Evolutionary conservation across 2,797 vertebrate genomes (phyloP).

Genomic region (Sebastes baramenuke): DNA sequence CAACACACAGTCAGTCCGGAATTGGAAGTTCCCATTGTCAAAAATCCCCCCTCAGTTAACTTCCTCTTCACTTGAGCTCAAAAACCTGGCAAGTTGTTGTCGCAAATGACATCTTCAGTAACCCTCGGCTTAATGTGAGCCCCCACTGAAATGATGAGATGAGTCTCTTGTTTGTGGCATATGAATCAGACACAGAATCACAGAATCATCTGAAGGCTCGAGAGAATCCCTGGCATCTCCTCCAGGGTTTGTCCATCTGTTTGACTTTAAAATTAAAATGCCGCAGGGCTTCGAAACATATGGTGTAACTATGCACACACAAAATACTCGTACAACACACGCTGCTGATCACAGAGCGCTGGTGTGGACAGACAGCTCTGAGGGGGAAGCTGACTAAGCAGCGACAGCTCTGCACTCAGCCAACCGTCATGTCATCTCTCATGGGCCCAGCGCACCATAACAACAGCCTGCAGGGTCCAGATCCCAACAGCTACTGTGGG

Average conservation of each 20-base stretch:
- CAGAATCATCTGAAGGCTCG: conserved; percentile 22
- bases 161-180: conserved; percentile 23
- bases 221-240: conserved; percentile 41
- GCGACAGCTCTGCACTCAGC: conserved; percentile 56
- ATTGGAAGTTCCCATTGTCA: neutral
- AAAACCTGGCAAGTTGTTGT: neutral
- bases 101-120: neutral
- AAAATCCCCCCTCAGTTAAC: conserved; percentile 11
- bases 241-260: conserved; percentile 62
- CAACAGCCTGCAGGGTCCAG: conserved; percentile 34
- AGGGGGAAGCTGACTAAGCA: conserved; percentile 72
- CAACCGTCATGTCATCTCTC: conserved; percentile 61
- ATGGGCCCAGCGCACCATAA: conserved; percentile 12
- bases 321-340: neutral
- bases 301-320: conserved; percentile 15
- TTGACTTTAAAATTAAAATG: conserved; percentile 54
- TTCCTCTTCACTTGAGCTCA: conserved; percentile 14
- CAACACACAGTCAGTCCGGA: neutral
- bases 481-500: conserved; percentile 10
- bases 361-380: conserved; percentile 59
- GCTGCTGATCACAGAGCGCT: conserved; percentile 42
- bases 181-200: conserved; percentile 41
- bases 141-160: neutral
- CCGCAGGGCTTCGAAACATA: conserved; percentile 63
- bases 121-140: neutral